Evolutionary conservation across 2,797 vertebrate genomes (phyloP).

Genomic region (Neoniphon sammara): DNA sequence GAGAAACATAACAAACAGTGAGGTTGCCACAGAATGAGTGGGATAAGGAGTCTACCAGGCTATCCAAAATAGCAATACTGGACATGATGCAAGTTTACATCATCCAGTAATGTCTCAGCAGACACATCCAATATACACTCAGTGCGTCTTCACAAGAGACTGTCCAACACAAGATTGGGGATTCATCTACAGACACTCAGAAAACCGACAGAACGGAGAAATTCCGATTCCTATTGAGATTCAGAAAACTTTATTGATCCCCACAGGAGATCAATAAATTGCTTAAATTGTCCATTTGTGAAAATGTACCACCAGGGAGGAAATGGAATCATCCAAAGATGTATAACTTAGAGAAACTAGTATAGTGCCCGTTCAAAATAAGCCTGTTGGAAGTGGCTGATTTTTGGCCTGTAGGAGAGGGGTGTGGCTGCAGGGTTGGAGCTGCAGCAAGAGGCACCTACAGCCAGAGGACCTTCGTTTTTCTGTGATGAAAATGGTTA

Average conservation of each 20-base stretch:
- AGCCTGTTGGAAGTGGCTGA: too few relatives aligned
- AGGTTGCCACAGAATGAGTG: not conserved
- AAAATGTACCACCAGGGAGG: not conserved
- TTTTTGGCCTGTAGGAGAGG: too few relatives aligned
- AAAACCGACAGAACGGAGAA: too few relatives aligned
- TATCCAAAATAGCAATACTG: not conserved
- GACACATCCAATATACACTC: not conserved
- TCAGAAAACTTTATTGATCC: too few relatives aligned
- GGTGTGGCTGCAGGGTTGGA: too few relatives aligned
- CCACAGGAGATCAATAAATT: too few relatives aligned
- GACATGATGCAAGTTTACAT: not conserved
- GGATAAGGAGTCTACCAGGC: not conserved
- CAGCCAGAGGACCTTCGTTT: too few relatives aligned
- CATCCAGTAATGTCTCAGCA: not conserved
- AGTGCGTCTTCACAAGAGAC: conserved; percentile 1
- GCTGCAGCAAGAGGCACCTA: too few relatives aligned
- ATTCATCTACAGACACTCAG: not conserved
- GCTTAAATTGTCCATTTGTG: too few relatives aligned
- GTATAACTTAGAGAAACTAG: not conserved
- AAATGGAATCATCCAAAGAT: conserved; percentile 1
- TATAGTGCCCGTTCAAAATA: too few relatives aligned
- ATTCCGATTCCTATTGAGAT: too few relatives aligned
- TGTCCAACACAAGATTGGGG: not conserved
- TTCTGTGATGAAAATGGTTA: too few relatives aligned
- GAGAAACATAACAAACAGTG: not conserved